Percentiles rank a stretch among this genome's conserved stretches.
Evolutionary conservation across 2,113 vertebrate species (phyloP).

Genomic region (Cinclus cinclus): DNA sequence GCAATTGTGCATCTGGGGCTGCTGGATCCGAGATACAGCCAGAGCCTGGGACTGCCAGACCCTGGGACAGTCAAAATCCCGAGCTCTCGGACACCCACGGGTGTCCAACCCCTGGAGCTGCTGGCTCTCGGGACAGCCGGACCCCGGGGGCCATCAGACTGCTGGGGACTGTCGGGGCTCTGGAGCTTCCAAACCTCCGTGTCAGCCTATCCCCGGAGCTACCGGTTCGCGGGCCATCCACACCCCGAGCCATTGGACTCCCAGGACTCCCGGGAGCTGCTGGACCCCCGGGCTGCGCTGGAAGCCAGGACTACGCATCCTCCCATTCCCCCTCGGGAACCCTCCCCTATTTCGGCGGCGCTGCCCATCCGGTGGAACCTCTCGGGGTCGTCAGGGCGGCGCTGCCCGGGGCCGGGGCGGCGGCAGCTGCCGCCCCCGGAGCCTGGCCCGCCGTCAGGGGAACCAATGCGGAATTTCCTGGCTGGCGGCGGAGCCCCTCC

Average conservation of each 20-base stretch:
- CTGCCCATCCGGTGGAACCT: background rate
- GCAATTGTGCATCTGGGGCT: background rate
- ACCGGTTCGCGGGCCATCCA: background rate
- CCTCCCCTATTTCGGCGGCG: background rate
- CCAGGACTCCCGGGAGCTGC: background rate
- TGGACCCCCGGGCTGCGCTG: background rate
- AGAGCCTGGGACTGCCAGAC: background rate
- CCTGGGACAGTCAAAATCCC: background rate
- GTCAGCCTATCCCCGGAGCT: background rate
- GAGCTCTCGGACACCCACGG: background rate
- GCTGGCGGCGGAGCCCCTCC: constrained; percentile 37
- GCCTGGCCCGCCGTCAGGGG: constrained; percentile 51
- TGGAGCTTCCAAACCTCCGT: background rate
- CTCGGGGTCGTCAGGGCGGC: background rate
- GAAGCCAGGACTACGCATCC: background rate
- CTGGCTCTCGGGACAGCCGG: background rate
- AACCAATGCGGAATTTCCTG: constrained; percentile 66
- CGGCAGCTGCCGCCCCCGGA: background rate
- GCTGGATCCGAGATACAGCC: background rate
- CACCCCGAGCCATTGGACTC: background rate
- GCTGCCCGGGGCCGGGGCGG: background rate
- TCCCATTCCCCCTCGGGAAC: background rate
- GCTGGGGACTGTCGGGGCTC: background rate
- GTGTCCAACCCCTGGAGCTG: background rate
- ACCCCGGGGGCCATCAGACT: background rate